These are phyloP conservation scores for Tetramorium alpestre DNA, from an alignment of 1,140 invertebrate genomes.

Conservation along the genomic window DNA sequence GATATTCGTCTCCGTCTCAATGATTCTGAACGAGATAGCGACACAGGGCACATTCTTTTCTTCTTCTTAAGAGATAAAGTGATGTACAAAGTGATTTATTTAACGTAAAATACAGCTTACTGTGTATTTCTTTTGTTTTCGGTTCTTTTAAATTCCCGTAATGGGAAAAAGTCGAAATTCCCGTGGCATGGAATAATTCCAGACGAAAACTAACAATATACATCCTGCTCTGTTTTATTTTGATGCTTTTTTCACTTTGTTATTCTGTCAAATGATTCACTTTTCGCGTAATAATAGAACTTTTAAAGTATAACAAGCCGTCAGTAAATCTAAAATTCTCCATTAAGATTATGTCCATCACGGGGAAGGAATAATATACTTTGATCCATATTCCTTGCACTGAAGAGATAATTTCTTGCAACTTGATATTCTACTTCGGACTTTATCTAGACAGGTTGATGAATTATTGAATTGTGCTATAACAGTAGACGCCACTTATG, in stretches of 20 bases:
- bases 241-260: background rate
- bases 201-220: background rate
- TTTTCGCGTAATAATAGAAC: background rate
- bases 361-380: background rate
- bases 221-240: background rate
- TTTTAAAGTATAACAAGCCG: background rate
- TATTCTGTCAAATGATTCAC: background rate
- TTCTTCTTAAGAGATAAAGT: background rate
- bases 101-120: background rate
- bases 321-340: background rate
- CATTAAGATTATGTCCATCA: background rate
- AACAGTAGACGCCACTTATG: constrained; percentile 22
- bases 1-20: constrained; percentile 30
- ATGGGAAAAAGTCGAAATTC: background rate
- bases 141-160: background rate
- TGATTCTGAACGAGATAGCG: background rate
- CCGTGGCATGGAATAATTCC: background rate
- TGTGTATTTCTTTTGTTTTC: background rate
- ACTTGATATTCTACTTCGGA: constrained; percentile 12
- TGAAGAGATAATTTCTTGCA: background rate
- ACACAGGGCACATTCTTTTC: background rate
- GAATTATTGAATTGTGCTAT: constrained; percentile 31
- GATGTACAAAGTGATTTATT: constrained; percentile 2
- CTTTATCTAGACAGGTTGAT: constrained; percentile 25
- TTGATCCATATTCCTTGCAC: background rate